Percentiles rank a stretch among this genome's conserved stretches.
Conservation (phyloP, 2,797 vertebrate genomes). For the Catamblyrhynchus diadema region DNA sequence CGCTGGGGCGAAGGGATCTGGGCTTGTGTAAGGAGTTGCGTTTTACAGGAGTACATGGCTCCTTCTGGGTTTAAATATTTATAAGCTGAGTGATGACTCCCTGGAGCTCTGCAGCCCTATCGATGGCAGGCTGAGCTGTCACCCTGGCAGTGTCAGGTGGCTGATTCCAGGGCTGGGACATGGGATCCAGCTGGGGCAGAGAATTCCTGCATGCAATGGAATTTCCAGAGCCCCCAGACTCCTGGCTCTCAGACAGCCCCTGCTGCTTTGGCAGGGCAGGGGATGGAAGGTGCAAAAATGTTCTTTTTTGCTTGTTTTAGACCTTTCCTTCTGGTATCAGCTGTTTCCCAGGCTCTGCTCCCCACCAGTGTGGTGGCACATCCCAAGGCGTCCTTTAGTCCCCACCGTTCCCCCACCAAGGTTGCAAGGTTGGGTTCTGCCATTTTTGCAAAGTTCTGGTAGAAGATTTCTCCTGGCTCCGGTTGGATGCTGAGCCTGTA, state of each 20-base stretch:
- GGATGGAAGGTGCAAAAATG: neutral
- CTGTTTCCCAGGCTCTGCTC: neutral
- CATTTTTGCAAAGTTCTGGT: neutral
- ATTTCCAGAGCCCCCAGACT: neutral
- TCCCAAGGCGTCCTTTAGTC: fast-evolving
- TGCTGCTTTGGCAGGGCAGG: neutral
- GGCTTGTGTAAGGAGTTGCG: fast-evolving
- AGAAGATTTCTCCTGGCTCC: neutral
- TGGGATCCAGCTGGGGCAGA: neutral
- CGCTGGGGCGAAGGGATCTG: neutral
- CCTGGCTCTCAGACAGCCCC: fast-evolving
- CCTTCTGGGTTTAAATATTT: constrained; percentile 12
- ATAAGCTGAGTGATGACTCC: neutral
- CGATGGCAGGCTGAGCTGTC: neutral
- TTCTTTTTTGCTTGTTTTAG: neutral
- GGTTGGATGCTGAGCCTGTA: neutral
- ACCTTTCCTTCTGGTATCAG: neutral
- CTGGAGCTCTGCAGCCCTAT: neutral
- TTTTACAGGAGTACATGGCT: neutral
- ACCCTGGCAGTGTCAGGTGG: neutral
- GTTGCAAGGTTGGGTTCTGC: neutral
- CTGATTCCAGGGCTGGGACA: neutral
- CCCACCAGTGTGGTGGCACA: fast-evolving
- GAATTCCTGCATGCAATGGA: fast-evolving
- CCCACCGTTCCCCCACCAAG: fast-evolving